phyloP scores from a whole-genome alignment of 2,888 invertebrate species.

The Patella ulyssiponensis region DNA sequence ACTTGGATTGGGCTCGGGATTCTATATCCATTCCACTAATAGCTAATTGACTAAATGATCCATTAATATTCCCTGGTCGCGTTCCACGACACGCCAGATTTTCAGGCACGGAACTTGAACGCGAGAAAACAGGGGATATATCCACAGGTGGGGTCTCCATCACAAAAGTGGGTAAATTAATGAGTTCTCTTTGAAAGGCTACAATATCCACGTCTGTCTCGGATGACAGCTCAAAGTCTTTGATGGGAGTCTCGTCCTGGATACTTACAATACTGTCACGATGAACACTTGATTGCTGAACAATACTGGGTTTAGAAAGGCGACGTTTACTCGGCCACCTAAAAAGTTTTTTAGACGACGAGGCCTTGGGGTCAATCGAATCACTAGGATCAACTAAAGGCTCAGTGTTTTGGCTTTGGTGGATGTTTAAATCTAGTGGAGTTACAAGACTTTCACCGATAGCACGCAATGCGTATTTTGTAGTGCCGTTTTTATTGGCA shows the following conservation, averaged over 20 bases:
- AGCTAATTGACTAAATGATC: constrained; percentile 36
- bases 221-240: constrained; percentile 36
- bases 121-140: constrained; percentile 66
- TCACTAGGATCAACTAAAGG: constrained; percentile 19
- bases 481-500: constrained; percentile 52
- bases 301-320: constrained; percentile 67
- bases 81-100: constrained; percentile 53
- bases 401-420: constrained; percentile 30
- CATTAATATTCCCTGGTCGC: constrained; percentile 20
- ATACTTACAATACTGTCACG: constrained; percentile 45
- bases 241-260: constrained; percentile 35
- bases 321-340: constrained; percentile 71
- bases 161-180: constrained; percentile 75
- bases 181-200: constrained; percentile 76
- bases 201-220: constrained; percentile 73
- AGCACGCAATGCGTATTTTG: constrained; percentile 62
- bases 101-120: constrained; percentile 70
- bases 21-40: constrained; percentile 33
- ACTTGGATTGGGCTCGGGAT: constrained; percentile 28
- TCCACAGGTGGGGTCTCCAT: constrained; percentile 68
- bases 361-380: constrained; percentile 24
- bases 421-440: constrained; percentile 61
- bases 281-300: constrained; percentile 46
- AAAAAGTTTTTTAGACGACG: constrained; percentile 57
- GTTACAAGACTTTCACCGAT: constrained; percentile 69